Percentiles rank a stretch among this genome's conserved stretches.
Conservation (phyloP, 2,888 invertebrate species). For the Micoletzkya japonica region DNA sequence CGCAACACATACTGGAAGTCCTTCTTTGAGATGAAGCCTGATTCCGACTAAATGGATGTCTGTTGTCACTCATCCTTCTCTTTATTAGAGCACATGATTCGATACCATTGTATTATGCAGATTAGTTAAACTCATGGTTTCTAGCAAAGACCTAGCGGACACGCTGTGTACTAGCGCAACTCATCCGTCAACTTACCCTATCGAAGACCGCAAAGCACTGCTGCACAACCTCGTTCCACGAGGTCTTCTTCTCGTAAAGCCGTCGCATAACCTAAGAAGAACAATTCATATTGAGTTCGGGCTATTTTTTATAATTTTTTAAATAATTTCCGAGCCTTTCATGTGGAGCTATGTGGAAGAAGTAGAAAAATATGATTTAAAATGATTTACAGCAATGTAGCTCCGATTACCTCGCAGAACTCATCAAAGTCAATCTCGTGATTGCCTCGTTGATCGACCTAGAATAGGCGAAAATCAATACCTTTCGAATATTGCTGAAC, state of each 20-base stretch:
- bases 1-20: slow-evolving; percentile 60
- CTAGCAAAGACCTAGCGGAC: too few species aligned
- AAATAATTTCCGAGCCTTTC: not conserved
- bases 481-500: too few species aligned
- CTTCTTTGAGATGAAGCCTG: slow-evolving; percentile 53
- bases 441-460: slow-evolving; percentile 61
- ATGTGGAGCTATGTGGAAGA: not conserved
- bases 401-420: slow-evolving; percentile 40
- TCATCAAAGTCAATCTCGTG: slow-evolving; percentile 63
- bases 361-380: not conserved
- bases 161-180: not conserved
- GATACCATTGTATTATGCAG: too few species aligned
- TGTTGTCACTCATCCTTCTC: not conserved
- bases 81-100: too few species aligned
- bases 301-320: not conserved
- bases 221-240: slow-evolving; percentile 60
- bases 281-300: not conserved
- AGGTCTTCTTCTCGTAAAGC: slow-evolving; percentile 57
- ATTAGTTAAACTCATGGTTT: too few species aligned
- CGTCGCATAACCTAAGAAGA: slow-evolving; percentile 43
- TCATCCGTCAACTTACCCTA: slow-evolving; percentile 40
- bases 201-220: slow-evolving; percentile 62
- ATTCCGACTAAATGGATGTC: slow-evolving; percentile 45
- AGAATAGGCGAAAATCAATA: slow-evolving; percentile 24
- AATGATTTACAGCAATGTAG: too few species aligned